Conservation (phyloP, 1,140 invertebrate species). For the Cheumatopsyche charites region DNA sequence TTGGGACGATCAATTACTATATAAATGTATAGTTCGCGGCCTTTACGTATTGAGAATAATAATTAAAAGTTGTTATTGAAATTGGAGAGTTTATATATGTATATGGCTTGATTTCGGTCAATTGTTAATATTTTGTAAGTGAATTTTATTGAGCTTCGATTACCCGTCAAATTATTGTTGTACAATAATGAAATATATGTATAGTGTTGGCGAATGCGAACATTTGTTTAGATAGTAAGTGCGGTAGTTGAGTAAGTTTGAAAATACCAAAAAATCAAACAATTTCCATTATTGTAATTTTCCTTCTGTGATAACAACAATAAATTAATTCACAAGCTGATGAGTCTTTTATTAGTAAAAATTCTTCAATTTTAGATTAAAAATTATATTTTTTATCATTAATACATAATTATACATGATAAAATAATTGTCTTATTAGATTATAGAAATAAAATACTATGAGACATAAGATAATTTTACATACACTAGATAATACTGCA, state of each 20-base stretch:
- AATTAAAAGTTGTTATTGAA: constrained; percentile 28
- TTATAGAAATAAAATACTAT: too few species aligned
- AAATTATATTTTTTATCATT: too few species aligned
- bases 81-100: constrained; percentile 26
- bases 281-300: constrained; percentile 36
- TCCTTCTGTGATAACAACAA: constrained; percentile 40
- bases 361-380: neutral
- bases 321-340: neutral
- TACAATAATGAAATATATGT: constrained; percentile 13
- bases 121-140: constrained; percentile 38
- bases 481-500: too few species aligned
- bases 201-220: too few species aligned
- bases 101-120: constrained; percentile 31
- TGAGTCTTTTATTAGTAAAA: neutral
- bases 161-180: constrained; percentile 37
- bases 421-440: too few species aligned
- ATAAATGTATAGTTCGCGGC: constrained; percentile 7
- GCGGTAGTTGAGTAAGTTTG: constrained; percentile 25
- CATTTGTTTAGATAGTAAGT: constrained; percentile 18
- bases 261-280: constrained; percentile 11
- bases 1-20: neutral
- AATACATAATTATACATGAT: too few species aligned
- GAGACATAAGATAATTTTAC: too few species aligned
- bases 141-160: constrained; percentile 35
- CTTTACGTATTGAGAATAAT: constrained; percentile 24